Percentiles rank a stretch among this genome's conserved stretches.
Conservation (phyloP, 2,113 vertebrate species). For the Microtus richardsoni region DNA sequence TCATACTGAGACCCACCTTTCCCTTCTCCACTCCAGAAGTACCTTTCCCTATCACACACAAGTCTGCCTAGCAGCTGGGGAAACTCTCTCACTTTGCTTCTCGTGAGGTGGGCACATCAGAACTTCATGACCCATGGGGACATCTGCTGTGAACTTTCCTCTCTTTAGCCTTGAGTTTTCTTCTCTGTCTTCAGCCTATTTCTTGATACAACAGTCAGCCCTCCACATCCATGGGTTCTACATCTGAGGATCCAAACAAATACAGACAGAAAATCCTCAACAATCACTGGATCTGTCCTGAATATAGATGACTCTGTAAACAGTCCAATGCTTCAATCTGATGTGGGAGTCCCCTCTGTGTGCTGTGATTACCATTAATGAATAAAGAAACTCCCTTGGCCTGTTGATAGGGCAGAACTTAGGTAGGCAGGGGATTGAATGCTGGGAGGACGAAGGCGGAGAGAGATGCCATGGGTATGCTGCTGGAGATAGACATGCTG, state of each 20-base stretch:
- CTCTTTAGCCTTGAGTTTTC: accelerated
- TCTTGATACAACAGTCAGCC: accelerated
- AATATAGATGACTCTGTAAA: background rate
- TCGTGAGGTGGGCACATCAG: background rate
- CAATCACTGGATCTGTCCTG: background rate
- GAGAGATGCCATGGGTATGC: no score
- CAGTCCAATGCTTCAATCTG: background rate
- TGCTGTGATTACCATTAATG: no score
- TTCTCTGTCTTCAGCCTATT: accelerated
- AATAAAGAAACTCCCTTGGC: no score
- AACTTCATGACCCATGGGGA: accelerated
- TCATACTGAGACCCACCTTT: background rate
- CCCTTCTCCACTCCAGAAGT: background rate
- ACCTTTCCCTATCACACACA: no score
- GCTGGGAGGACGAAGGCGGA: no score
- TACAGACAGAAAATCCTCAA: background rate
- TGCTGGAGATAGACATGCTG: no score
- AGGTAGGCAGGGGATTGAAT: no score
- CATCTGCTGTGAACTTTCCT: no score
- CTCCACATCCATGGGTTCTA: no score
- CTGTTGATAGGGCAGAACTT: no score
- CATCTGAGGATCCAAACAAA: no score
- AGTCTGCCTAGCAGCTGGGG: background rate
- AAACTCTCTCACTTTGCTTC: background rate
- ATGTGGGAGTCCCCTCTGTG: no score